These are phyloP conservation scores for Diaphora mendica DNA, from an alignment of 2,888 invertebrate species.

Conservation along the genomic window DNA sequence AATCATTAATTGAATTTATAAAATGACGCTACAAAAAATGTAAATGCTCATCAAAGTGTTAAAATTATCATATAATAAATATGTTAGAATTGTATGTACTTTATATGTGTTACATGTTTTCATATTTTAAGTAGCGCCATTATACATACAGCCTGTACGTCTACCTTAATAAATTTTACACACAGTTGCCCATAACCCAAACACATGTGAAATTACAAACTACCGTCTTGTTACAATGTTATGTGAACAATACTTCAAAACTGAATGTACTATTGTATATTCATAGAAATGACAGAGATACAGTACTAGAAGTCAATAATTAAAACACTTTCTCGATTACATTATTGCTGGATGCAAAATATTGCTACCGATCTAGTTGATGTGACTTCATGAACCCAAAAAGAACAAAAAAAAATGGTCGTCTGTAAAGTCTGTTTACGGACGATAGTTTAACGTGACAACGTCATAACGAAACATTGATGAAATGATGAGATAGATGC, in stretches of 20 bases:
- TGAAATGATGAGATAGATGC: too few relatives aligned
- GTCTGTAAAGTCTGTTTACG: too few relatives aligned
- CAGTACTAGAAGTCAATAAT: conserved; percentile 3
- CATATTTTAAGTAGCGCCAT: conserved; percentile 42
- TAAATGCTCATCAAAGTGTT: conserved; percentile 25
- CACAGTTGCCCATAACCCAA: conserved; percentile 54
- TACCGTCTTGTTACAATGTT: conserved; percentile 51
- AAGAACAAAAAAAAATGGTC: too few relatives aligned
- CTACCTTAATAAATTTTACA: conserved; percentile 39
- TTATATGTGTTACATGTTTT: conserved; percentile 12
- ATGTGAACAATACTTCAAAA: conserved; percentile 6
- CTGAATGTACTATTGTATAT: conserved; percentile 11
- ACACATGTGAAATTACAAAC: conserved; percentile 45
- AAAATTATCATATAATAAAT: conserved; percentile 48
- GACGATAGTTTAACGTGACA: too few relatives aligned
- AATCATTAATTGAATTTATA: conserved; percentile 29
- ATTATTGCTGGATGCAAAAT: neutral
- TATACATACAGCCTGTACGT: conserved; percentile 10
- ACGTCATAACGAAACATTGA: too few relatives aligned
- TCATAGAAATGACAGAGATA: conserved; percentile 10
- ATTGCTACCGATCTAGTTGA: neutral
- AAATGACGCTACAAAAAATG: conserved; percentile 45
- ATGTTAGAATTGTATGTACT: conserved; percentile 34
- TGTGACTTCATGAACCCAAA: neutral
- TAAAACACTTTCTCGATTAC: neutral